Conservation (phyloP, 2,888 invertebrate species). For the Sinelater perroti region DNA sequence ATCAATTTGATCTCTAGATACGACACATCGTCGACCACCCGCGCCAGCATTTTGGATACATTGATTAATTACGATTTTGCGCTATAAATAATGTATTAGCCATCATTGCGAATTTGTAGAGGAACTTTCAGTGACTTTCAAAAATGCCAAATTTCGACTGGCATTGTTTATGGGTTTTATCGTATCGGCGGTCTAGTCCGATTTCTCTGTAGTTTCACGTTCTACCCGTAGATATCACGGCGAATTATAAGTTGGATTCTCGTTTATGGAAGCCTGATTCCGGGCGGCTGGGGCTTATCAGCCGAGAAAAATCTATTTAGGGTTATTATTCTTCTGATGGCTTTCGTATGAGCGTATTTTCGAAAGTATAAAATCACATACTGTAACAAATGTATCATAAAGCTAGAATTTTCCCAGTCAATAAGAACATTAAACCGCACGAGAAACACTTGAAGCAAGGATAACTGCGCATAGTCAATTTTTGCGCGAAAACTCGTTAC, state of each 20-base stretch:
- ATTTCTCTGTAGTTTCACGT: constrained; percentile 9
- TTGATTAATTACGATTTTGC: constrained; percentile 11
- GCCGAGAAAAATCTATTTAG: no score
- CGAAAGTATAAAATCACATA: no score
- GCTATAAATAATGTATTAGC: constrained; percentile 8
- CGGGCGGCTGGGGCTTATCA: no score
- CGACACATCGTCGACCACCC: not conserved
- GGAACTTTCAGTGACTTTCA: constrained; percentile 9
- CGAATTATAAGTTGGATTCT: not conserved
- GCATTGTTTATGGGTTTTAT: constrained; percentile 13
- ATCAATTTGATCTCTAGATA: constrained; percentile 7
- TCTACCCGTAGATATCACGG: constrained; percentile 8
- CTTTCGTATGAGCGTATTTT: no score
- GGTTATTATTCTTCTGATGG: no score
- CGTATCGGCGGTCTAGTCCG: constrained; percentile 10
- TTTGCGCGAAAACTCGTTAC: no score
- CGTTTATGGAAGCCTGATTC: constrained; percentile 5
- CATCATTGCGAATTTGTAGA: no score
- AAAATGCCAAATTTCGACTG: constrained; percentile 4
- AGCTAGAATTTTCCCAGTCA: no score
- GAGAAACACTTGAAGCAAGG: no score
- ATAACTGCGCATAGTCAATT: no score
- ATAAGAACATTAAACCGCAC: no score
- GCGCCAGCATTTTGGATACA: constrained; percentile 7
- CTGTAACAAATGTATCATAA: no score